Percentiles rank a stretch among this genome's conserved stretches.
Evolutionary conservation across 2,797 vertebrate genomes (phyloP).

Genomic region (Nannoperca australis): DNA sequence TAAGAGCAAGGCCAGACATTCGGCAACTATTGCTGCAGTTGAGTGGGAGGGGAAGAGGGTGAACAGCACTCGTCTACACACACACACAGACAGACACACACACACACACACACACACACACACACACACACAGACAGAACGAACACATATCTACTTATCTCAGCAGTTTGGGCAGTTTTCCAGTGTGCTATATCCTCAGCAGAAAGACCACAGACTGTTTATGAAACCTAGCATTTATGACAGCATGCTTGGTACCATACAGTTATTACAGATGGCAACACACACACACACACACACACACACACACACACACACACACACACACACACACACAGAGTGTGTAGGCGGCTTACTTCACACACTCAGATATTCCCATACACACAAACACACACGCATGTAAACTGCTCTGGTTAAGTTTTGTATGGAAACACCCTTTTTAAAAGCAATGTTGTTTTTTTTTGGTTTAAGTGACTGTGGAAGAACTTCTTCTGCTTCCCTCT

Average conservation of each 20-base stretch:
- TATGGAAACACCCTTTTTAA: conserved; percentile 51
- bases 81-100: too few species aligned
- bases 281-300: conserved; percentile 33
- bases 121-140: not conserved
- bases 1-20: conserved; percentile 56
- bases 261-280: conserved; percentile 78
- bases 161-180: conserved; percentile 74
- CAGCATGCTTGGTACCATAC: conserved; percentile 60
- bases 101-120: conserved; percentile 4
- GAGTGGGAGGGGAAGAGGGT: conserved; percentile 42
- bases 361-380: conserved; percentile 35
- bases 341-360: conserved; percentile 57
- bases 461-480: conserved; percentile 34
- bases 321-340: conserved; percentile 36
- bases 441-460: conserved; percentile 27
- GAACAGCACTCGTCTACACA: conserved; percentile 21
- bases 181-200: conserved; percentile 71
- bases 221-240: conserved; percentile 73
- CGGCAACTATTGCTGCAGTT: conserved; percentile 52
- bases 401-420: conserved; percentile 45
- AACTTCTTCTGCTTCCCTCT: conserved; percentile 27
- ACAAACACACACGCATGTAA: conserved; percentile 61
- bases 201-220: conserved; percentile 72
- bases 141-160: conserved; percentile 36
- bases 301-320: conserved; percentile 14